Evolutionary conservation across 1,140 invertebrate genomes (phyloP).

Genomic region (Globodera rostochiensis): DNA sequence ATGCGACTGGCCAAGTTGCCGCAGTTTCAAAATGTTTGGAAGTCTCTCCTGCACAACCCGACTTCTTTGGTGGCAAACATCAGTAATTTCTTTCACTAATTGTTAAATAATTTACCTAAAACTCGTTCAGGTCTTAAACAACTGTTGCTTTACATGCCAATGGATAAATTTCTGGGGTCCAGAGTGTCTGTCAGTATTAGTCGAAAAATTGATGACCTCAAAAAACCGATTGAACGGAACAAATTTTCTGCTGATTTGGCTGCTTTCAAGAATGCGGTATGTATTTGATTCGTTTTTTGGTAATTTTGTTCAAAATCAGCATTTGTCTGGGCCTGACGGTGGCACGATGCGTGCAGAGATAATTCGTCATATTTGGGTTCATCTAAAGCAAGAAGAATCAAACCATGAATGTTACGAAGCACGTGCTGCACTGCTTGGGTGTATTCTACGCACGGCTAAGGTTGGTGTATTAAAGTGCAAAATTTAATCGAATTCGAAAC

Average conservation of each 20-base stretch:
- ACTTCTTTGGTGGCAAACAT: constrained; percentile 30
- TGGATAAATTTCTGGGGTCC: neutral
- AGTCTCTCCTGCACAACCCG: constrained; percentile 37
- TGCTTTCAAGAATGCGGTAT: neutral
- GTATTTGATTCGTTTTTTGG: neutral
- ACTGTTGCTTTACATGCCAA: neutral
- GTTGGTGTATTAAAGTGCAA: constrained; percentile 13
- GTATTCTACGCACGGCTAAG: constrained; percentile 38
- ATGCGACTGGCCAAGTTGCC: constrained; percentile 42
- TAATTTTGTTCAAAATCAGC: constrained; percentile 33
- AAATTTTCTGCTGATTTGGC: neutral
- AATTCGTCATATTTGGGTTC: constrained; percentile 42
- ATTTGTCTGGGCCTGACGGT: constrained; percentile 31
- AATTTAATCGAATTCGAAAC: too few relatives aligned
- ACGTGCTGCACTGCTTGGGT: constrained; percentile 30
- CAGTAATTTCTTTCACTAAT: constrained; percentile 15
- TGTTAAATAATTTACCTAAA: neutral
- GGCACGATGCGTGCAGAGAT: constrained; percentile 42
- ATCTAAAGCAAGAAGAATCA: neutral
- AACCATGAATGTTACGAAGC: constrained; percentile 26
- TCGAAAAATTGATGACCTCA: constrained; percentile 29
- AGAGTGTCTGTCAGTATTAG: constrained; percentile 31
- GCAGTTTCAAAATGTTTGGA: constrained; percentile 38
- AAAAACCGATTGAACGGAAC: neutral
- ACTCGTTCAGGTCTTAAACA: neutral